Evolutionary conservation across 2,797 vertebrate species (phyloP), one percentile per base, ranked within the genome.

Genomic region (Ispidina picta): DNA sequence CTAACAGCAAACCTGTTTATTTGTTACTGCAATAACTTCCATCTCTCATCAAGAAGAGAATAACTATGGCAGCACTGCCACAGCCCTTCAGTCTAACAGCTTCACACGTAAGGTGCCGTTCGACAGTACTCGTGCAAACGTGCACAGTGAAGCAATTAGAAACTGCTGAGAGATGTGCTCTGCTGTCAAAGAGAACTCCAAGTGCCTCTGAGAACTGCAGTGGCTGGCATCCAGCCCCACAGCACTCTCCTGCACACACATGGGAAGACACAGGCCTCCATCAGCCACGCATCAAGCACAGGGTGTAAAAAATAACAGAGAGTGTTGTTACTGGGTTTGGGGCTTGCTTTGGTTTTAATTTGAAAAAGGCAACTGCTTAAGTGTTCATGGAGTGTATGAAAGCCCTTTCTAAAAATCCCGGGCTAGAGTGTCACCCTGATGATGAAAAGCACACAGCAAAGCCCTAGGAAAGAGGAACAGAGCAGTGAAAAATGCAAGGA

Each of bases 111-210:
- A 77, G 83, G 82, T 77, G 81, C 79, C 2, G 1, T 72, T 62
- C 77, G 84, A 31, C 51, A 86, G 65, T 41, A 90, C 65, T 18
- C 52, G 79, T 79, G 81, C 64, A 95, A 88, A 89, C 69, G 51
- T 8, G 84, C 65, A 77, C 14, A 37, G 83, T 21, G 81, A 90
- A 91, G 92, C 83, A 94, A 95, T 90, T 88, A 88, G 14, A 15
- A 11, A 33, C 58, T 83, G 81, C 69, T 80, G 81, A 96, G 83
- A 92, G 69, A 91, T 49, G 74, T 33, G 86, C 65, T 77, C 54
- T 69, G 41, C 54, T 69, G 71, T 62, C 62, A 83, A 29, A 83
- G 26, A 66, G 62, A 90, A 33, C 77, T 76, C 33, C 3, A 52
- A 76, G 56, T 11, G 64, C 29, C 82, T 60, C 37, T 82, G 83